Conservation (phyloP, 2,888 invertebrate genomes). For the Pristionchus arcanus region DNA sequence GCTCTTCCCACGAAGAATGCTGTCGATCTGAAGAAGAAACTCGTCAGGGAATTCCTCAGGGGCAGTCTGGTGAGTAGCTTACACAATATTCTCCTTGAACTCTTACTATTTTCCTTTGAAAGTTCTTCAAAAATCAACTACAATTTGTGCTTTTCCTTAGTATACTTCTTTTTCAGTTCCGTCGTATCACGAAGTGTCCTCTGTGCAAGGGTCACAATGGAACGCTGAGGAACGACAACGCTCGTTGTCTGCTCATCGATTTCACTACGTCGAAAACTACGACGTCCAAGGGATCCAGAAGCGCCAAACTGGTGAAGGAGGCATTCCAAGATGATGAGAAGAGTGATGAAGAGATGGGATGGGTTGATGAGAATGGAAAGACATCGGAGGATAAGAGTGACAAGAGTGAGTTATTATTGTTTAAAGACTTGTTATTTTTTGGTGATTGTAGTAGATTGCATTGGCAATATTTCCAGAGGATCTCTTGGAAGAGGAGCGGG, state of each 20-base stretch:
- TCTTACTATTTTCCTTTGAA: too few species aligned
- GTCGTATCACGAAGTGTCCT: slow-evolving; percentile 72
- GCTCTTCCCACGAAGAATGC: slow-evolving; percentile 67
- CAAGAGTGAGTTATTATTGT: neutral
- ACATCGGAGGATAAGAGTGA: slow-evolving; percentile 47
- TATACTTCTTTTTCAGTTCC: slow-evolving; percentile 73
- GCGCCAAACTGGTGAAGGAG: slow-evolving; percentile 15
- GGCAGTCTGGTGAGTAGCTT: slow-evolving; percentile 62
- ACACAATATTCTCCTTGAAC: too few species aligned
- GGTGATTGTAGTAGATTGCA: neutral
- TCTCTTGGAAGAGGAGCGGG: slow-evolving; percentile 53
- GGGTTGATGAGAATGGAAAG: slow-evolving; percentile 40
- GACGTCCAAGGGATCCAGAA: neutral
- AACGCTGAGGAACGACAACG: slow-evolving; percentile 72
- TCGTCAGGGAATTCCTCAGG: slow-evolving; percentile 65
- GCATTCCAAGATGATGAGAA: slow-evolving; percentile 58
- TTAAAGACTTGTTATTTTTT: neutral
- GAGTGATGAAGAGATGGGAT: slow-evolving; percentile 55
- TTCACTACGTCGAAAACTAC: slow-evolving; percentile 62
- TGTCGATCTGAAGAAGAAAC: slow-evolving; percentile 66
- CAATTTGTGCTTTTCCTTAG: too few species aligned
- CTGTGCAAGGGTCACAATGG: slow-evolving; percentile 75
- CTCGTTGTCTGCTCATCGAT: slow-evolving; percentile 72
- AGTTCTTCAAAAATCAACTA: too few species aligned
- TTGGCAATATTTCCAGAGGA: slow-evolving; percentile 27